Conservation (phyloP, 1,140 invertebrate genomes). For the Diachasmimorpha longicaudata region DNA sequence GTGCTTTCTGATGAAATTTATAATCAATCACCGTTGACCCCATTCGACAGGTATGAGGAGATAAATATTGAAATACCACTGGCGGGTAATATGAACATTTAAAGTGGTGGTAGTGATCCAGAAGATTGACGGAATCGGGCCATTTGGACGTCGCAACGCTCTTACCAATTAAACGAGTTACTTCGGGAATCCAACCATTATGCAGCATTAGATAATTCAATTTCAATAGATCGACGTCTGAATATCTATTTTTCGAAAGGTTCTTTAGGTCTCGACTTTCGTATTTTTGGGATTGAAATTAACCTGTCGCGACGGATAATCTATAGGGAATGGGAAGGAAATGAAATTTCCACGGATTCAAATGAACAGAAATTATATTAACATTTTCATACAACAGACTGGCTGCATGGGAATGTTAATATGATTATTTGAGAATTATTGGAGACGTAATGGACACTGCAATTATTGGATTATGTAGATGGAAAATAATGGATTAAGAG, state of each 20-base stretch:
- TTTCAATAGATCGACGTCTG: constrained; percentile 37
- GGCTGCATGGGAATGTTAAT: background rate
- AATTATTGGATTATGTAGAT: background rate
- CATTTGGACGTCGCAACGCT: constrained; percentile 49
- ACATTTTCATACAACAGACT: no score
- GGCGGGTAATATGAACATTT: constrained; percentile 49
- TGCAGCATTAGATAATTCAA: constrained; percentile 53
- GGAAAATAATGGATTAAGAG: background rate
- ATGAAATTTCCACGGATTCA: background rate
- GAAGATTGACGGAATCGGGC: constrained; percentile 58
- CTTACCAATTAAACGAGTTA: constrained; percentile 58
- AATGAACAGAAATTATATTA: background rate
- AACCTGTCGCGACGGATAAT: background rate
- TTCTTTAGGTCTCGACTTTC: background rate
- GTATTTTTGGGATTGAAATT: background rate
- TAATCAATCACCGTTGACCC: constrained; percentile 1
- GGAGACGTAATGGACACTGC: background rate
- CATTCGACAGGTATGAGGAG: background rate
- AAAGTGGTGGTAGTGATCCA: constrained; percentile 38
- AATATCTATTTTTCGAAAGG: background rate
- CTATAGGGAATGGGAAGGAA: background rate
- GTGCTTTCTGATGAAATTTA: background rate
- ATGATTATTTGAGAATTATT: background rate
- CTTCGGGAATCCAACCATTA: constrained; percentile 46
- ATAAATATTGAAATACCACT: constrained; percentile 29